Conservation (phyloP, 1,140 invertebrate genomes). For the Pseudomyrmex pallidus region DNA sequence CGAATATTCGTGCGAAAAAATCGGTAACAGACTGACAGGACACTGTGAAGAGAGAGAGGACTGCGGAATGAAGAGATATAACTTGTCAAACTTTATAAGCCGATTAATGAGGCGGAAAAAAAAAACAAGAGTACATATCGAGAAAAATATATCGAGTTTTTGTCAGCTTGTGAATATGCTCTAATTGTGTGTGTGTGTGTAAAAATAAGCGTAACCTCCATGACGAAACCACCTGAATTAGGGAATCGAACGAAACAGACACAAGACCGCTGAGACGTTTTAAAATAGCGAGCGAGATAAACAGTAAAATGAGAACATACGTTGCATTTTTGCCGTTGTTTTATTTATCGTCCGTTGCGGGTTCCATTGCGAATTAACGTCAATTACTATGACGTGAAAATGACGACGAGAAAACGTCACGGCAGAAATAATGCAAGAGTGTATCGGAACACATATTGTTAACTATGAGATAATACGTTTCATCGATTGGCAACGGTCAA, state of each 20-base stretch:
- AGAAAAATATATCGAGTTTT: slow-evolving; percentile 32
- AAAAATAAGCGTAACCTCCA: background rate
- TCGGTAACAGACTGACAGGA: background rate
- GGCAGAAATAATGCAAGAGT: slow-evolving; percentile 14
- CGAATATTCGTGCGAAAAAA: slow-evolving; percentile 35
- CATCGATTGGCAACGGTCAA: slow-evolving; percentile 3
- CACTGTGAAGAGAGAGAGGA: background rate
- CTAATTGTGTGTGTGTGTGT: background rate
- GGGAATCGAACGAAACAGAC: slow-evolving; percentile 14
- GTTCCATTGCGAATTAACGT: slow-evolving; percentile 15
- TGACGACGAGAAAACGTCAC: background rate
- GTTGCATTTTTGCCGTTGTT: background rate
- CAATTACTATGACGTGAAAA: slow-evolving; percentile 31
- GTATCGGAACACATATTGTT: slow-evolving; percentile 17
- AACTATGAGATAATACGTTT: slow-evolving; percentile 6
- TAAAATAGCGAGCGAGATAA: slow-evolving; percentile 1
- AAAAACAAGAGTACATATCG: slow-evolving; percentile 1
- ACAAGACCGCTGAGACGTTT: background rate
- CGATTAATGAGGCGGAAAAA: slow-evolving; percentile 20
- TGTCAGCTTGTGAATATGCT: background rate
- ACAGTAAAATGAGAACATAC: background rate
- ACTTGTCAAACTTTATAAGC: slow-evolving; percentile 31
- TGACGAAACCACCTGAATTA: background rate
- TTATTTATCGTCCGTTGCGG: slow-evolving; percentile 8
- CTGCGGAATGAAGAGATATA: slow-evolving; percentile 18